Evolutionary conservation across 2,888 invertebrate species (phyloP).

Genomic region (Poecilus cupreus): DNA sequence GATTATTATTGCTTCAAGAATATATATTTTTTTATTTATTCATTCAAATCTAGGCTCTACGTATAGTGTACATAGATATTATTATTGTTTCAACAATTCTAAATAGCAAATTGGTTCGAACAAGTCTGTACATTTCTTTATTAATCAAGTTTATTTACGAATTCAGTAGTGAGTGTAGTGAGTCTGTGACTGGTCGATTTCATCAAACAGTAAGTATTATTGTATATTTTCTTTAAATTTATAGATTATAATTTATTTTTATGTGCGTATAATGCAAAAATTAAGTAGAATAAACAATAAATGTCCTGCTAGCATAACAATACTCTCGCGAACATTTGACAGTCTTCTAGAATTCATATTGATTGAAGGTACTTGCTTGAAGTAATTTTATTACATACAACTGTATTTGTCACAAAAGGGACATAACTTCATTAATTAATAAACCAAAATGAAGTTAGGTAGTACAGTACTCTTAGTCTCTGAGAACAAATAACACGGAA

Average conservation of each 20-base stretch:
- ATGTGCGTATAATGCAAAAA: background rate
- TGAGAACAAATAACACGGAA: conserved; percentile 9
- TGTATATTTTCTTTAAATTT: background rate
- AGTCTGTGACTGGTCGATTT: background rate
- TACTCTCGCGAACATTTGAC: background rate
- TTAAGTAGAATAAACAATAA: too few species aligned
- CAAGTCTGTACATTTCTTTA: background rate
- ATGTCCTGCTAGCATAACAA: background rate
- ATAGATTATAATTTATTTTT: background rate
- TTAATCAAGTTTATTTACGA: background rate
- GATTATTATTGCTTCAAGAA: background rate
- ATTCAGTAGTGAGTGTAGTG: background rate
- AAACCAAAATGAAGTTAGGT: conserved; percentile 56
- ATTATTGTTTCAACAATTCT: background rate
- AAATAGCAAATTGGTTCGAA: background rate
- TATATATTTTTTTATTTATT: background rate
- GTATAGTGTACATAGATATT: background rate
- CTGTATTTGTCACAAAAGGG: conserved; percentile 59
- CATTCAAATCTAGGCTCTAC: background rate
- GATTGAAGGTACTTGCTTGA: conserved; percentile 24
- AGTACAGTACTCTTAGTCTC: conserved; percentile 20
- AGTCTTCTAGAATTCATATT: conserved; percentile 7
- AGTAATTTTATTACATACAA: conserved; percentile 54
- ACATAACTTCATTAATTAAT: conserved; percentile 58
- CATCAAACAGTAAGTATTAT: background rate